Conservation (phyloP, 2,888 invertebrate genomes). For the Melikaiella ostensackeni region DNA sequence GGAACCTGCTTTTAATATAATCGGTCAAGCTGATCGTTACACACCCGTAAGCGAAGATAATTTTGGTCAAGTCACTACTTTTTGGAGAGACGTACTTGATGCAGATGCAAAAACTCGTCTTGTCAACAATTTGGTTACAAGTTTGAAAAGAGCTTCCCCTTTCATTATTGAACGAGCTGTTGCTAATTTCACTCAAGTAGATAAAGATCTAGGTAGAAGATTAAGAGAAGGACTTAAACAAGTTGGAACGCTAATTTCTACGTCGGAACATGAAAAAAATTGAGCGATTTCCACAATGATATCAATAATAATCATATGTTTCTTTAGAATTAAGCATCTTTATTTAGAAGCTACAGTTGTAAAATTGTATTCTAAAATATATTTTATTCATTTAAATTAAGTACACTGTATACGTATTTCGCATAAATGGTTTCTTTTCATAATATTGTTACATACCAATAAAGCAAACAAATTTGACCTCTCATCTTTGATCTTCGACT, state of each 20-base stretch:
- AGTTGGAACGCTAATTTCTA: constrained; percentile 65
- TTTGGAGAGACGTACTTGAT: constrained; percentile 90
- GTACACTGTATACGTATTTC: too few species aligned
- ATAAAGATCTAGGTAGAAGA: constrained; percentile 87
- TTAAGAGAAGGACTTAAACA: constrained; percentile 83
- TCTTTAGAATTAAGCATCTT: too few species aligned
- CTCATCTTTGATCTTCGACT: too few species aligned
- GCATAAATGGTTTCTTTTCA: too few species aligned
- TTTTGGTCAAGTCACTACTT: constrained; percentile 88
- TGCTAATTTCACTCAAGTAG: constrained; percentile 89
- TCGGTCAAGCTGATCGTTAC: constrained; percentile 88
- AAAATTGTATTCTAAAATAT: too few species aligned
- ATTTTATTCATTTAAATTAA: too few species aligned
- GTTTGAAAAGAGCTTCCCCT: constrained; percentile 87
- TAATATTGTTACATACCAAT: too few species aligned
- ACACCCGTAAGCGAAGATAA: constrained; percentile 94
- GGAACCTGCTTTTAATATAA: constrained; percentile 80
- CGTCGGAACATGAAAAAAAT: constrained; percentile 61
- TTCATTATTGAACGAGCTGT: constrained; percentile 94
- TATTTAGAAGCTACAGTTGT: too few species aligned
- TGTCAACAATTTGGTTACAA: constrained; percentile 89
- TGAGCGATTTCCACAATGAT: constrained; percentile 44
- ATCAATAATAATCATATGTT: too few species aligned
- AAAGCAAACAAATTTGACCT: too few species aligned
- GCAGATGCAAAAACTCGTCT: constrained; percentile 85